Base-by-base conservation (phyloP, 2,888 invertebrate genomes). In the Mimas tiliae region DNA sequence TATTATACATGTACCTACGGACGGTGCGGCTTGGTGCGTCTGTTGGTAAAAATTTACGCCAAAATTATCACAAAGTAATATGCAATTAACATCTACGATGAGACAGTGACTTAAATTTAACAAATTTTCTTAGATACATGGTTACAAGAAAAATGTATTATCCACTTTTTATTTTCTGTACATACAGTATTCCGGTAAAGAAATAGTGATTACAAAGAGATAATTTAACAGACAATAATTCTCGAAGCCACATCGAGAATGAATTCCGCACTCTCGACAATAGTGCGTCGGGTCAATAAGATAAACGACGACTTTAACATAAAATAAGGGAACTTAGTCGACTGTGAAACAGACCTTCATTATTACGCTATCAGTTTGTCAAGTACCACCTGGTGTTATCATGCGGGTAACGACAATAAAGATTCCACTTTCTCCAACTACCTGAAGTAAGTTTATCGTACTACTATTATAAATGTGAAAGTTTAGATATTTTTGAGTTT, bases 321-420 rank as follows among this genome's bases (percentile, higher is more conserved):
- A 51, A 55, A 45, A 58, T 58, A 19, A 33, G 33, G 45, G 16
- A 74, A 68, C 48, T 76, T 73, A 76, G 69, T 78, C 68, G 70
- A 71, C 70, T 71, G 71, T 68, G 67, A 78, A 71, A 73, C 69
- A 71, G 72, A 72, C 78, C 74, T 73, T 73, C 74, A 73, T 73
- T 76, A 77, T 72, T 74, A 66, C 72, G 75, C 77, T 82, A 81
- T 82, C 82, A 74, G 76, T 69, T 65, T 71, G 73, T 74, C 74
- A 75, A 76, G 71, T 70, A n/a, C 9, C 0, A 68, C 62, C 38
- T 50, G 50, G 38, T 58, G 65, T 27, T 65, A 27, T 53, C 34
- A 62, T 62, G 52, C 65, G 65, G 62, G 65, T 50, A 11, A 21
- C 8, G 50, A 14, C 38, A 63, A 42, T 62, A 16, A 62, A 42